Evolutionary conservation across 2,113 vertebrate species (phyloP), one percentile per base, ranked within the genome.

Genomic region (Panurus biarmicus): DNA sequence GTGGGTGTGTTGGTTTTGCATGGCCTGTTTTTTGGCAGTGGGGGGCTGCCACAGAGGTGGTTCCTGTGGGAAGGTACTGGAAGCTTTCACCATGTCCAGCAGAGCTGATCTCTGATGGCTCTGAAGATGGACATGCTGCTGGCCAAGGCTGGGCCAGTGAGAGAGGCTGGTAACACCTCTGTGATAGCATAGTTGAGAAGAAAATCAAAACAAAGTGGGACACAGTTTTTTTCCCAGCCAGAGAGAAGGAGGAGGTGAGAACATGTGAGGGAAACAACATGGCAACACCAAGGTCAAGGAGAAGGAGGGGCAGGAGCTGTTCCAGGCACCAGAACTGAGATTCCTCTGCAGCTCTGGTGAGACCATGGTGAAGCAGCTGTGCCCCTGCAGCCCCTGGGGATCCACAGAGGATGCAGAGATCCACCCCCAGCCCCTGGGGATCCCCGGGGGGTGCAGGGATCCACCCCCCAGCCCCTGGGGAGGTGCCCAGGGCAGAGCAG

Each of bases 261-360:
- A 58, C 9, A 10, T 9, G 35, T 28, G 35, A 40, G 35, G n/a
- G 44, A 57, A 67, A 81, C 53, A 48, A 28, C 9, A 0, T 3
- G 53, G 23, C 11, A 18, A 58, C 35, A 40, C 53, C 44, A n/a
- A 11, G 53, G 23, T 7, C 44, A 58, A n/a, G n/a, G 44, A 14
- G 64, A 0, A 21, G n/a, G 5, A 48, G 61, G 26, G 11, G 3
- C n/a, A 80, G 51, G 16, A 80, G 42, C 3, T 33, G 33, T n/a
- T 12, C 22, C 51, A 25, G 42, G 28, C 0, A 3, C 10, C 8
- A 2, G 42, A 57, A 13, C 22, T 0, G 4, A 25, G 42, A 38
- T 67, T 6, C 10, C n/a, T 38, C 76, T 47, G 62, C 40, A 47
- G 15, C 29, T 2, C 0, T 45, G 50, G 33, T 14, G 61, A 12